phyloP scores from a whole-genome alignment of 2,888 invertebrate genomes.

The Tinea pellionella region DNA sequence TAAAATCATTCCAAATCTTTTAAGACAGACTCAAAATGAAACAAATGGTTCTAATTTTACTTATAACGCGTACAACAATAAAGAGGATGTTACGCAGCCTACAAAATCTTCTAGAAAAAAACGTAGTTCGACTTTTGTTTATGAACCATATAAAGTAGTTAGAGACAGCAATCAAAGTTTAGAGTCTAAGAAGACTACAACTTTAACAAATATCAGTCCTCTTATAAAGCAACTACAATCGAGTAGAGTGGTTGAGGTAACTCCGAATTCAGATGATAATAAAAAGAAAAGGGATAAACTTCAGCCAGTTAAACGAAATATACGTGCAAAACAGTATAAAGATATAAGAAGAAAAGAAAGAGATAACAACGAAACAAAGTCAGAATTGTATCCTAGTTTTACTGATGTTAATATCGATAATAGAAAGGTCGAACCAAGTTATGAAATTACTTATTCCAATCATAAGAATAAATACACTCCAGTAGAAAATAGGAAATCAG shows the following conservation, averaged over 20 bases:
- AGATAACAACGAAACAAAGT: conserved; percentile 21
- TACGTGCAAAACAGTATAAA: conserved; percentile 35
- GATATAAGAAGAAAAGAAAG: conserved; percentile 50
- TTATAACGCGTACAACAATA: conserved; percentile 27
- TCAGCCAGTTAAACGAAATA: conserved; percentile 34
- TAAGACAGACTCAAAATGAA: not conserved
- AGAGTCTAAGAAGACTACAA: conserved; percentile 52
- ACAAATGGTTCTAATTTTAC: conserved; percentile 20
- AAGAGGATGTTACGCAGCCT: conserved; percentile 27
- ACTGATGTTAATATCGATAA: conserved; percentile 43
- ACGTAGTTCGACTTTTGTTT: conserved; percentile 46
- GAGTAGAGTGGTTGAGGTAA: conserved; percentile 44
- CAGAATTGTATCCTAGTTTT: conserved; percentile 25
- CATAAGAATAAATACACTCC: conserved; percentile 46
- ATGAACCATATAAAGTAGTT: conserved; percentile 62
- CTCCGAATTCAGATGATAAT: conserved; percentile 19
- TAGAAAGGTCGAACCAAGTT: conserved; percentile 54
- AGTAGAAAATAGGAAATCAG: conserved; percentile 39
- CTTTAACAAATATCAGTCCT: conserved; percentile 49
- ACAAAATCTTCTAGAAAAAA: conserved; percentile 30
- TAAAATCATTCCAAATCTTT: conserved; percentile 13
- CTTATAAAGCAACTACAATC: conserved; percentile 52
- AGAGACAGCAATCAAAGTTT: conserved; percentile 45
- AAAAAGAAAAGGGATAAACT: conserved; percentile 31
- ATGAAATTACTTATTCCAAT: conserved; percentile 43